Conservation (phyloP, 2,113 vertebrate species). For the Isichthys henryi region DNA sequence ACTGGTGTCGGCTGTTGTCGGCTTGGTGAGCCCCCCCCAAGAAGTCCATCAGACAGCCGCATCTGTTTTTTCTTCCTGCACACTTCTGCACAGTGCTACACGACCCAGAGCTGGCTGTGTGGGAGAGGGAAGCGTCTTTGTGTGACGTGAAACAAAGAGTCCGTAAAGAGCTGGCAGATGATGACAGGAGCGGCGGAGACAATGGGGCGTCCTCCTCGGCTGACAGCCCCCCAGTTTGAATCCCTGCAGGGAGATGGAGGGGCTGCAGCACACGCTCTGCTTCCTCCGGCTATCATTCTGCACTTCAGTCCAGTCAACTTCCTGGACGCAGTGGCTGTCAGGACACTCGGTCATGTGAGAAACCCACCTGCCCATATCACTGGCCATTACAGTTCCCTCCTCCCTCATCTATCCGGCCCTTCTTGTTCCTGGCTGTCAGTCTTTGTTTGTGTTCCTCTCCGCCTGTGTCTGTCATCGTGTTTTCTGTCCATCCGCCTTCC, state of each 20-base stretch:
- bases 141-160: neutral
- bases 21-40: neutral
- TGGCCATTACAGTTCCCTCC: neutral
- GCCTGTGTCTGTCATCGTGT: neutral
- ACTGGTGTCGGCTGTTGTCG: too few relatives aligned
- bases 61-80: neutral
- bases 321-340: conserved; percentile 80
- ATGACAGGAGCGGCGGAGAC: neutral
- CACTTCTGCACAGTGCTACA: neutral
- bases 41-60: neutral
- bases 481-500: neutral
- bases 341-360: conserved; percentile 61
- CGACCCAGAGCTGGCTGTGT: neutral
- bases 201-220: neutral
- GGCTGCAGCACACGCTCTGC: conserved; percentile 49
- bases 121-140: neutral
- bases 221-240: neutral
- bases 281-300: conserved; percentile 61
- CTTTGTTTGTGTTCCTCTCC: neutral
- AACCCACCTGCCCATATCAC: neutral
- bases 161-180: neutral
- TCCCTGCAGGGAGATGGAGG: conserved; percentile 26
- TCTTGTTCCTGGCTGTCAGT: neutral
- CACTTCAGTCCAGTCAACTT: conserved; percentile 67
- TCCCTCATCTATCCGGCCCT: neutral